Evolutionary conservation across 2,113 vertebrate genomes (phyloP).

Genomic region (Corapipo altera): DNA sequence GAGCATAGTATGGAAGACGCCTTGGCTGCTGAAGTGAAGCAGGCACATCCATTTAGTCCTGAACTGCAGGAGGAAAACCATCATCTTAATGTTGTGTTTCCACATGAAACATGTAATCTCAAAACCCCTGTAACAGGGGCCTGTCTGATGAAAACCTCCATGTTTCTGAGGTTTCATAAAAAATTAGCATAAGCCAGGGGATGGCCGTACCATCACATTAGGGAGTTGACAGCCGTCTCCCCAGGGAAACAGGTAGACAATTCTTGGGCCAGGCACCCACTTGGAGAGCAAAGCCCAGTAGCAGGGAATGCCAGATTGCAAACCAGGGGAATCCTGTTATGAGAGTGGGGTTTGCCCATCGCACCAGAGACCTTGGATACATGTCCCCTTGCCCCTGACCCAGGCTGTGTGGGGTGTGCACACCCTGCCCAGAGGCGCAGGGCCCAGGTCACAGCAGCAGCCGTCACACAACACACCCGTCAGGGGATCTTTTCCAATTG

Average conservation of each 20-base stretch:
- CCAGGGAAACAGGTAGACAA: neutral
- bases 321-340: neutral
- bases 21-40: neutral
- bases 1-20: neutral
- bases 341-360: neutral
- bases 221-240: neutral
- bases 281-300: neutral
- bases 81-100: neutral
- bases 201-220: too few relatives aligned
- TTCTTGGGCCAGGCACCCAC: neutral
- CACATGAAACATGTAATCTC: neutral
- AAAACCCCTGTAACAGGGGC: neutral
- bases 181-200: neutral
- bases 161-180: neutral
- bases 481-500: neutral
- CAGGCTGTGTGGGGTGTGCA: neutral
- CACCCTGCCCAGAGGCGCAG: neutral
- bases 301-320: neutral
- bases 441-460: neutral
- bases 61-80: neutral
- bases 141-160: neutral
- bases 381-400: rapidly evolving
- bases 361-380: neutral
- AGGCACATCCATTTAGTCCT: neutral
- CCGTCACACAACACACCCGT: rapidly evolving